Conservation (phyloP, 1,140 invertebrate genomes). For the Drosophila grimshawi region DNA sequence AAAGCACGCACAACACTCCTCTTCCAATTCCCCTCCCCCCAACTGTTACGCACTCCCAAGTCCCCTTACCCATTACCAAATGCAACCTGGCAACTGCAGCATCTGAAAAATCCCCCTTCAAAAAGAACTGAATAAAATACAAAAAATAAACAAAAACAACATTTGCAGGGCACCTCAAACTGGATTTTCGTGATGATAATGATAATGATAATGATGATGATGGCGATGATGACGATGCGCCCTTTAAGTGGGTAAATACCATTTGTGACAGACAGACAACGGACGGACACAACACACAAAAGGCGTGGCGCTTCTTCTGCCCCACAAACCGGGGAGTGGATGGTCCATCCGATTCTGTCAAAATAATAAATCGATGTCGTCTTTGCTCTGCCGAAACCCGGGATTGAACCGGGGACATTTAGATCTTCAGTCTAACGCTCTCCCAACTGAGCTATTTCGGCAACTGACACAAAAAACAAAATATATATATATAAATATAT, state of each 20-base stretch:
- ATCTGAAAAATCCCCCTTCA: neutral
- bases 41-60: neutral
- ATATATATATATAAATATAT: neutral
- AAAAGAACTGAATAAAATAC: neutral
- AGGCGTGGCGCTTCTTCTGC: neutral
- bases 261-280: neutral
- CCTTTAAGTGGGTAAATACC: neutral
- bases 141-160: neutral
- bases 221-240: neutral
- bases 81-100: slow-evolving; percentile 1
- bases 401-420: slow-evolving; percentile 91
- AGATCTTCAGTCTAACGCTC: slow-evolving; percentile 93
- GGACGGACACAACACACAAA: neutral
- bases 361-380: neutral
- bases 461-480: slow-evolving; percentile 42
- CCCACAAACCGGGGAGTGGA: too few species aligned
- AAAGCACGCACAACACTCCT: slow-evolving; percentile 9
- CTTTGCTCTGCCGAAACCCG: slow-evolving; percentile 88
- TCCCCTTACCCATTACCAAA: neutral
- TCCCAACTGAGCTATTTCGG: slow-evolving; percentile 92
- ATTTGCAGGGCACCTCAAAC: slow-evolving; percentile 1
- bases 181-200: neutral
- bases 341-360: neutral
- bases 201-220: too few species aligned
- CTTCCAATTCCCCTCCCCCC: neutral